Conservation (phyloP, 2,888 invertebrate genomes). For the Bugula neritina region DNA sequence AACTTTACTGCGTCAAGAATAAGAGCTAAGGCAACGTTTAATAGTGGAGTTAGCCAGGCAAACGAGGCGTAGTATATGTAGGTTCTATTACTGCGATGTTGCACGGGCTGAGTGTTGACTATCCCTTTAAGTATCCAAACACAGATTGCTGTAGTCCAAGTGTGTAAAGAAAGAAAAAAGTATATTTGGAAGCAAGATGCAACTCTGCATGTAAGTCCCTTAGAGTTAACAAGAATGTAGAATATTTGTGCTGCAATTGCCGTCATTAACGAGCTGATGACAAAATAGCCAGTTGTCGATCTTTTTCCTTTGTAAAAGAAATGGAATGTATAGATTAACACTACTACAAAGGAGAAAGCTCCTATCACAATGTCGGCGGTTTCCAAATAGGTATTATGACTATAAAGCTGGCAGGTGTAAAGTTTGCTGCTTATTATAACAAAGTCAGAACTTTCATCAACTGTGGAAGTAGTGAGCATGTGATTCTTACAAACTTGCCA, state of each 20-base stretch:
- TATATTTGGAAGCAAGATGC: not conserved
- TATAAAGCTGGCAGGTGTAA: not conserved
- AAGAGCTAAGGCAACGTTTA: not conserved
- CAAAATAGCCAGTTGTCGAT: not conserved
- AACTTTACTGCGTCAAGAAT: not conserved
- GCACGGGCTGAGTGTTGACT: not conserved
- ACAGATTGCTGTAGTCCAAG: not conserved
- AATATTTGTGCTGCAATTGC: not conserved
- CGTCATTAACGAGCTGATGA: not conserved
- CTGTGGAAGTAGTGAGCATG: no score
- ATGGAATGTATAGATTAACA: not conserved
- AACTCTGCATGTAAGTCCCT: not conserved
- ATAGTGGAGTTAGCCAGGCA: not conserved
- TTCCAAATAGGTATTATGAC: not conserved
- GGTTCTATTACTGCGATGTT: not conserved
- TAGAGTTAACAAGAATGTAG: not conserved
- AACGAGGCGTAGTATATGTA: not conserved
- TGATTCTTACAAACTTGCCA: no score
- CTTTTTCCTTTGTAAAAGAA: not conserved
- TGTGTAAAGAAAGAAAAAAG: not conserved
- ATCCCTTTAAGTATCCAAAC: not conserved
- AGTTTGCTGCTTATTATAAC: not conserved
- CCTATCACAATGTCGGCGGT: not conserved
- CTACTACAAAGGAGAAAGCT: not conserved
- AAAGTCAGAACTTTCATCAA: not conserved